Evolutionary conservation across 2,888 invertebrate genomes (phyloP), one percentile per base, ranked within the genome.

Genomic region (Trilocha varians): DNA sequence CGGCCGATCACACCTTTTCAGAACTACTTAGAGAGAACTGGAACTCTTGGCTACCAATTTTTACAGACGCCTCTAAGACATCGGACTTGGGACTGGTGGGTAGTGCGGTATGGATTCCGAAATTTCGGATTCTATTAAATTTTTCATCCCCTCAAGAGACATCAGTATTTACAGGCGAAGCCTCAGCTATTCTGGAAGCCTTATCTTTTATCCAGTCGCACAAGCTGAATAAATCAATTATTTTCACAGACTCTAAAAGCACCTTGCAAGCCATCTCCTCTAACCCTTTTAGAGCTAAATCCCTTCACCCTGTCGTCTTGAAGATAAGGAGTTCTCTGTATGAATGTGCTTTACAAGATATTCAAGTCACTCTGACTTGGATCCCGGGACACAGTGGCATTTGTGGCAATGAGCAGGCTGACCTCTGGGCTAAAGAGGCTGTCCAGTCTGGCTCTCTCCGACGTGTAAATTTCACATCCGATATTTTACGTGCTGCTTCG

Each of bases 351-450:
- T 4, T 11, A 5, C 13, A 2, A 1, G 37, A 32, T 3, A 4
- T 39, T 1, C 15, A 36, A 8, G n/a, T 44, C 4, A 16, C 13
- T 5, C 9, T 44, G 9, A 39, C 41, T 9, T 44, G 44, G 44
- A 41, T 44, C 34, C 44, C 41, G 1, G 25, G 41, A 11, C 44
- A 43, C 15, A 14, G 6, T 3, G 34, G 40, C 1, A 44, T 44
- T 8, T 9, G 13, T 11, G 44, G 44, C 4, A 44, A 44, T 17
- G 44, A 41, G 13, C 5, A 11, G 1, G 38, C 36, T 18, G 18
- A 18, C 5, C 18, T n/a, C n/a, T n/a, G n/a, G n/a, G n/a, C n/a
- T n/a, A n/a, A n/a, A n/a, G n/a, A n/a, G n/a, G n/a, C n/a, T n/a
- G n/a, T n/a, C n/a, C n/a, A n/a, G n/a, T n/a, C n/a, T n/a, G n/a